Conservation (phyloP, 2,113 vertebrate species). For the Platycercus adscitus region DNA sequence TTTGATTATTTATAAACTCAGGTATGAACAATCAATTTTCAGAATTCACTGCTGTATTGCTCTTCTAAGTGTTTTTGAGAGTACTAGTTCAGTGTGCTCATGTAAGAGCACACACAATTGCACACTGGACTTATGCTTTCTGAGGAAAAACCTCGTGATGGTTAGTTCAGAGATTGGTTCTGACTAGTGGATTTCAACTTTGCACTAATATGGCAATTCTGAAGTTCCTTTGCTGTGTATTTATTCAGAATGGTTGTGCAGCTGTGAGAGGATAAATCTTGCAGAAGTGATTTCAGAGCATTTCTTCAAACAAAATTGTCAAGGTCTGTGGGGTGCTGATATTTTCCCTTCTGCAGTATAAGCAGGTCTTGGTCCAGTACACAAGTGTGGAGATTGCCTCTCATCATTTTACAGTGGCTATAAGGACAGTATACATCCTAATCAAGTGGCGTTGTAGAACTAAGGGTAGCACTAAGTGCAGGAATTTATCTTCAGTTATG, state of each 20-base stretch:
- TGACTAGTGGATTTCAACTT: neutral
- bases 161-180: neutral
- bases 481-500: neutral
- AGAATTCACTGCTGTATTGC: neutral
- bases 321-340: neutral
- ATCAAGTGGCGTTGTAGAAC: neutral
- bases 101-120: neutral
- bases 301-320: neutral
- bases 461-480: neutral
- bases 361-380: neutral
- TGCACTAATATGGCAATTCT: neutral
- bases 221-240: neutral
- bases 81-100: neutral
- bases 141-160: neutral
- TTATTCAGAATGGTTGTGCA: neutral
- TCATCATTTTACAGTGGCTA: neutral
- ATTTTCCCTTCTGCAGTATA: neutral
- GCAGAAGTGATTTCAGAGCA: neutral
- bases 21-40: neutral
- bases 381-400: neutral
- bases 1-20: neutral
- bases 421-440: neutral
- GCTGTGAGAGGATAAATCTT: neutral
- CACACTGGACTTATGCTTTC: neutral
- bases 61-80: neutral